Conservation (phyloP, 2,113 vertebrate species). For the Megaptera novaeangliae region DNA sequence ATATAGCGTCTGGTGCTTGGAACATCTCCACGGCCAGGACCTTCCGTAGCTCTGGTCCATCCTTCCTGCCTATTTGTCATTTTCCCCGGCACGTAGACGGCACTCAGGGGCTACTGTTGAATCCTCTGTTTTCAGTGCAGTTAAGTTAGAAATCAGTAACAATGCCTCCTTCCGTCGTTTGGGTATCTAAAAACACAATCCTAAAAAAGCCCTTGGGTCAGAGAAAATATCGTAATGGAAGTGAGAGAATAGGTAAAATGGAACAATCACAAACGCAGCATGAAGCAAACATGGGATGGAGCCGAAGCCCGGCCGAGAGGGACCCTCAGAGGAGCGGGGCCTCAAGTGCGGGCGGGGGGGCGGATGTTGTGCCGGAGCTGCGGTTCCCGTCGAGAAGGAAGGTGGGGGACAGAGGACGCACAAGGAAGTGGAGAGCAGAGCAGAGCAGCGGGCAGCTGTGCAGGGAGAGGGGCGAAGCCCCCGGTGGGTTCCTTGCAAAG, state of each 20-base stretch:
- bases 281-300: no score
- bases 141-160: not conserved
- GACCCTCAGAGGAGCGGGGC: not conserved
- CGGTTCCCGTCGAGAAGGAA: fast-evolving
- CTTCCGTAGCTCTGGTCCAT: fast-evolving
- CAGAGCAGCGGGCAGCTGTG: no score
- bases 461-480: not conserved
- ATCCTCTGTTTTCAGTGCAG: no score
- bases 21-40: no score
- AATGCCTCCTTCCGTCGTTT: fast-evolving
- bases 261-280: fast-evolving
- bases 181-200: not conserved
- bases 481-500: fast-evolving
- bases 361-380: not conserved
- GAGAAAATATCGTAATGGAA: not conserved
- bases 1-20: fast-evolving
- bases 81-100: not conserved
- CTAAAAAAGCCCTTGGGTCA: not conserved
- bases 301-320: not conserved
- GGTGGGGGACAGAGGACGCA: not conserved
- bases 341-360: no score
- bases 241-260: not conserved
- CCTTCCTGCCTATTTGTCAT: not conserved
- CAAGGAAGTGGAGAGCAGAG: no score
- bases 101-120: fast-evolving